phyloP scores from a whole-genome alignment of 2,888 invertebrate genomes.

The Lamproptera curius region DNA sequence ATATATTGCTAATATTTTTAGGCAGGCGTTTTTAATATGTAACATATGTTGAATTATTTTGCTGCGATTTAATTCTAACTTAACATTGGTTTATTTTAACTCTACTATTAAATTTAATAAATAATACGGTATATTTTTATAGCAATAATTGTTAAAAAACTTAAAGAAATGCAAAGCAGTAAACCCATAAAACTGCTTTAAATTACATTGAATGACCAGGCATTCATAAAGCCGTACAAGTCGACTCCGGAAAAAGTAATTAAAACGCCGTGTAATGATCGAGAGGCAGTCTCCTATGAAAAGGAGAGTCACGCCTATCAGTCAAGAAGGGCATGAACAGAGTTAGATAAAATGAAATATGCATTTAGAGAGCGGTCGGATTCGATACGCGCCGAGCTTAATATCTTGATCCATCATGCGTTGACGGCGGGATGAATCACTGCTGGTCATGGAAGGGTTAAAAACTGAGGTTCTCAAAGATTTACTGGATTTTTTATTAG shows the following conservation, averaged over 20 bases:
- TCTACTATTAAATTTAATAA: no score
- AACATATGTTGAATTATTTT: no score
- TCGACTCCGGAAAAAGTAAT: conserved; percentile 10
- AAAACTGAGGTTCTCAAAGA: conserved; percentile 37
- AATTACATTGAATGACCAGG: no score
- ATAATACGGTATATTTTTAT: neutral
- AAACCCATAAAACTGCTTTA: no score
- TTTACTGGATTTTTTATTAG: no score
- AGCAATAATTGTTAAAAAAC: no score
- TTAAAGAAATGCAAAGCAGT: no score
- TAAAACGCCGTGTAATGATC: conserved; percentile 15
- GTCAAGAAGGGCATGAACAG: conserved; percentile 45
- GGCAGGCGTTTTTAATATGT: no score
- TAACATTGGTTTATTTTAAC: no score
- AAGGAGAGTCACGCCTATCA: conserved; percentile 42
- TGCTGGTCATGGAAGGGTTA: conserved; percentile 35
- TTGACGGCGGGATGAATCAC: conserved; percentile 72
- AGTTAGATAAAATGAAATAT: conserved; percentile 28
- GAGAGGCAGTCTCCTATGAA: conserved; percentile 36
- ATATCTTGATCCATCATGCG: conserved; percentile 76
- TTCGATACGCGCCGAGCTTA: conserved; percentile 74
- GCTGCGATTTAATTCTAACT: no score
- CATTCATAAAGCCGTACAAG: neutral
- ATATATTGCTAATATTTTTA: conserved; percentile 14
- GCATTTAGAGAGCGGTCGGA: conserved; percentile 60